These are phyloP conservation scores for Acridotheres tristis DNA, from an alignment of 2,797 vertebrate species.

Conservation along the genomic window DNA sequence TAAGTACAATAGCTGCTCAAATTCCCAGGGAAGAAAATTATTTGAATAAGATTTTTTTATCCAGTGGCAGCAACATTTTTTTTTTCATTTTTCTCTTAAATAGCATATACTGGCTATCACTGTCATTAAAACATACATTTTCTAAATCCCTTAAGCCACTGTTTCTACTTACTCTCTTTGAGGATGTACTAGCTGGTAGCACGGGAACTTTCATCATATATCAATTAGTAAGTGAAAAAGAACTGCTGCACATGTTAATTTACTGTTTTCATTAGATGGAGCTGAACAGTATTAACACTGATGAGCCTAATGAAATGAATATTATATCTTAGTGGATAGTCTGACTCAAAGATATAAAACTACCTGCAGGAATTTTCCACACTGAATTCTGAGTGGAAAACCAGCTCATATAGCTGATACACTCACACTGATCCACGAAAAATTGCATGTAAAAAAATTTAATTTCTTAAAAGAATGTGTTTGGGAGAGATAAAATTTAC, in stretches of 20 bases:
- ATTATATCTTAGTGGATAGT: constrained; percentile 41
- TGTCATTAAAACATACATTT: background rate
- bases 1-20: background rate
- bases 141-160: background rate
- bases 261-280: constrained; percentile 49
- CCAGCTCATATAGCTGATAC: background rate
- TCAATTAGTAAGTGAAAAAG: constrained; percentile 41
- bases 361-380: constrained; percentile 36
- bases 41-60: background rate
- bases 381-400: background rate
- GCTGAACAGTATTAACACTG: constrained; percentile 40
- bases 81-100: background rate
- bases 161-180: constrained; percentile 4
- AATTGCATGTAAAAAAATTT: background rate
- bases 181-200: background rate
- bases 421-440: background rate
- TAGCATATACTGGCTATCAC: background rate
- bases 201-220: constrained; percentile 24
- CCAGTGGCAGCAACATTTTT: accelerated
- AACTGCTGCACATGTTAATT: constrained; percentile 33
- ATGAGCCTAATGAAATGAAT: constrained; percentile 55
- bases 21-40: background rate
- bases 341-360: background rate
- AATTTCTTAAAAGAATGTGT: background rate
- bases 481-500: background rate